phyloP scores from a whole-genome alignment of 2,113 vertebrate genomes.

The Callorhinus ursinus region DNA sequence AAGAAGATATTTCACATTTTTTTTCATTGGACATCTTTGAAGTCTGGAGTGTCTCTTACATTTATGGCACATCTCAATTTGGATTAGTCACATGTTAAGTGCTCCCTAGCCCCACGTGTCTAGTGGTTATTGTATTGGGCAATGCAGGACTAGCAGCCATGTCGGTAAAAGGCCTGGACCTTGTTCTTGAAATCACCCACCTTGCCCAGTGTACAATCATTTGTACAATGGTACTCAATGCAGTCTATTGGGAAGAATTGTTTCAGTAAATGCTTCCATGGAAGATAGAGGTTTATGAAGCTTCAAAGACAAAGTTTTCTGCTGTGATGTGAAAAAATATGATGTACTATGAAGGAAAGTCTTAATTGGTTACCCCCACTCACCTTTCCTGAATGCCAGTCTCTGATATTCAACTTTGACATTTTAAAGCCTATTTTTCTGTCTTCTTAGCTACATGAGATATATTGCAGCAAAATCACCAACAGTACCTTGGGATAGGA shows the following conservation, averaged over 20 bases:
- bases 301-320: background rate
- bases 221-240: background rate
- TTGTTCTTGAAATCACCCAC: background rate
- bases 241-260: background rate
- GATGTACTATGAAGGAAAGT: background rate
- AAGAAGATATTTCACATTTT: background rate
- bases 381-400: background rate
- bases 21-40: background rate
- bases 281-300: background rate
- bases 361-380: background rate
- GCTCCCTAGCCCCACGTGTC: fast-evolving
- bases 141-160: background rate
- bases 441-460: background rate
- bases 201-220: background rate
- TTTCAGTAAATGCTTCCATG: background rate
- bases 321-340: background rate
- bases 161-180: background rate
- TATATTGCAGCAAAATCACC: background rate
- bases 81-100: background rate
- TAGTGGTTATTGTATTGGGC: background rate
- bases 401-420: background rate
- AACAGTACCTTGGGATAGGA: background rate
- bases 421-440: background rate
- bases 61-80: background rate
- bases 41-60: background rate